phyloP scores from a whole-genome alignment of 2,113 vertebrate genomes.

The Chionodraco myersi region DNA sequence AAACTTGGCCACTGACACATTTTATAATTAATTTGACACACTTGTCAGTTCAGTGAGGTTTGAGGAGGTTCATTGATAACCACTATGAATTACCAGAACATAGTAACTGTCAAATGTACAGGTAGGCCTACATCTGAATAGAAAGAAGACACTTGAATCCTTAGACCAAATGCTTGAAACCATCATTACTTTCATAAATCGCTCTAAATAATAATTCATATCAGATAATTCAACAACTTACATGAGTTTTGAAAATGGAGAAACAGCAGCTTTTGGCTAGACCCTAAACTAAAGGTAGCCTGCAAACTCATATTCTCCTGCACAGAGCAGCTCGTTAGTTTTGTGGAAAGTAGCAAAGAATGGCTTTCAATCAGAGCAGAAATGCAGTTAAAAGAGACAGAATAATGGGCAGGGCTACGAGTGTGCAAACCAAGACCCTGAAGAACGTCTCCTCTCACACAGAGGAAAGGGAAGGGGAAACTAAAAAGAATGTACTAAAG shows the following conservation, averaged over 20 bases:
- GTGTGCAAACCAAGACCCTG: constrained; percentile 4
- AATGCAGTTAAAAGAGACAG: constrained; percentile 27
- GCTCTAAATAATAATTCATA: too few relatives aligned
- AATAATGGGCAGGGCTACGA: constrained; percentile 3
- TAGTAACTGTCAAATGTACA: neutral
- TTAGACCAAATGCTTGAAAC: too few relatives aligned
- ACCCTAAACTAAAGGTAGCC: neutral
- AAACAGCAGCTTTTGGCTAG: too few relatives aligned
- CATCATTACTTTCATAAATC: too few relatives aligned
- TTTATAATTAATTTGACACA: too few relatives aligned
- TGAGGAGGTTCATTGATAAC: neutral
- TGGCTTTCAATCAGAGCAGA: constrained; percentile 20
- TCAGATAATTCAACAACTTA: too few relatives aligned
- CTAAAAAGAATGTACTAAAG: neutral
- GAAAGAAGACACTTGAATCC: neutral
- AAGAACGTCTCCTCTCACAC: neutral
- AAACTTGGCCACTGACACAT: too few relatives aligned
- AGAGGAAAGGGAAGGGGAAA: neutral
- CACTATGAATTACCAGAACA: neutral
- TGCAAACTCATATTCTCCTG: constrained; percentile 9
- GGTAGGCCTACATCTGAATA: neutral
- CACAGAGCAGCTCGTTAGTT: constrained; percentile 29
- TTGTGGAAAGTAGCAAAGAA: constrained; percentile 5
- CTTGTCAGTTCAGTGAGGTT: too few relatives aligned
- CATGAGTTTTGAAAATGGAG: too few relatives aligned